Conservation (phyloP, 2,888 invertebrate species). For the Carpatolechia fugitivella region DNA sequence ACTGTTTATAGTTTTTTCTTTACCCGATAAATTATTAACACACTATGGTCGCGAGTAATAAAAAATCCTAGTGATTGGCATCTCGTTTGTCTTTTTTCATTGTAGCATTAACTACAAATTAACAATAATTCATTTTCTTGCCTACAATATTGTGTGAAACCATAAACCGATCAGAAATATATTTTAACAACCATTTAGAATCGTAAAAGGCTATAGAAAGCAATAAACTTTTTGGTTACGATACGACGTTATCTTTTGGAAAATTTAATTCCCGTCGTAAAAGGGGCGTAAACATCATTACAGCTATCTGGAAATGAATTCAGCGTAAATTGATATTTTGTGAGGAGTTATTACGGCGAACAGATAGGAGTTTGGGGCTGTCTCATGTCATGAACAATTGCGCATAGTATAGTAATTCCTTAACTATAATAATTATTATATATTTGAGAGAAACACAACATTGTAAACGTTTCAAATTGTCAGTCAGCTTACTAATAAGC, state of each 20-base stretch:
- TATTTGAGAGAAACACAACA: no score
- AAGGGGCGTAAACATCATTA: conserved; percentile 11
- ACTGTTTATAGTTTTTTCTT: no score
- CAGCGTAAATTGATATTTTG: conserved; percentile 11
- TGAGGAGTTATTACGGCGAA: background rate
- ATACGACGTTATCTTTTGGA: conserved; percentile 12
- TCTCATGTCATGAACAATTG: background rate
- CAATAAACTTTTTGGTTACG: conserved; percentile 11
- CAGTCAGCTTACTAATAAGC: no score
- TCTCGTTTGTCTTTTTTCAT: no score
- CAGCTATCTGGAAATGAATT: conserved; percentile 9
- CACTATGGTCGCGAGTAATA: no score
- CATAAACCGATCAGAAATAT: background rate
- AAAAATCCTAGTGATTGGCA: no score
- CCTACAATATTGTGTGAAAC: background rate
- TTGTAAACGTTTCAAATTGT: no score
- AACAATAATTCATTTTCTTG: background rate
- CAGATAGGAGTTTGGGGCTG: background rate
- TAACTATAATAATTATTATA: no score
- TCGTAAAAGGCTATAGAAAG: conserved; percentile 5
- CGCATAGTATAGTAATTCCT: no score
- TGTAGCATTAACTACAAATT: background rate
- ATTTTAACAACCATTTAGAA: background rate
- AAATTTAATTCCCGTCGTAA: conserved; percentile 8
- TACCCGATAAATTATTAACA: no score